phyloP scores from a whole-genome alignment of 2,888 invertebrate genomes.

The Drosophila pseudotakahashii region DNA sequence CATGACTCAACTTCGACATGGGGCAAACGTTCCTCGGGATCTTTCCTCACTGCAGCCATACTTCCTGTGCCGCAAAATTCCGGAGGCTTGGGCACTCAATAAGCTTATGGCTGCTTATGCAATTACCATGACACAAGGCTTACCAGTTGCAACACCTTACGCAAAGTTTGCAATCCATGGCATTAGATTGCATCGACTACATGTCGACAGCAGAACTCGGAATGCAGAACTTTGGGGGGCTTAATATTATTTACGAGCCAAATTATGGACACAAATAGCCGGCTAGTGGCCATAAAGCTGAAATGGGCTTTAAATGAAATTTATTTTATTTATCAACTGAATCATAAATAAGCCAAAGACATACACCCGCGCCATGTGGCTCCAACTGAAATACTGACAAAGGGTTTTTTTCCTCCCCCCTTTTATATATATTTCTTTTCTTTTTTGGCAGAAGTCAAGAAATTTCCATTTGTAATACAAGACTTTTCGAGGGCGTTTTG shows the following conservation, averaged over 20 bases:
- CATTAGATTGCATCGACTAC: conserved; percentile 8
- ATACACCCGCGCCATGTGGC: conserved; percentile 50
- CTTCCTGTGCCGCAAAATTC: background rate
- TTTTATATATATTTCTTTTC: background rate
- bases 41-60: background rate
- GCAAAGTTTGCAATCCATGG: conserved; percentile 5
- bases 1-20: conserved; percentile 2
- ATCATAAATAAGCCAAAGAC: conserved; percentile 67
- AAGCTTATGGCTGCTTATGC: conserved; percentile 28
- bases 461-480: conserved; percentile 77
- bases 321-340: conserved; percentile 77
- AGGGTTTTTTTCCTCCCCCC: conserved; percentile 5
- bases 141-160: conserved; percentile 20
- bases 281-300: conserved; percentile 30
- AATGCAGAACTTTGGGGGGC: background rate
- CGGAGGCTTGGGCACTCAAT: conserved; percentile 1
- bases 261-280: conserved; percentile 62
- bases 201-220: conserved; percentile 7
- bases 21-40: background rate
- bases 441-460: conserved; percentile 66
- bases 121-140: conserved; percentile 24
- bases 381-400: background rate
- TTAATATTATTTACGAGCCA: conserved; percentile 28
- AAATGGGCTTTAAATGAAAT: conserved; percentile 70
- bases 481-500: conserved; percentile 71